phyloP scores from a whole-genome alignment of 1,140 invertebrate species.

The Procambarus clarkii region DNA sequence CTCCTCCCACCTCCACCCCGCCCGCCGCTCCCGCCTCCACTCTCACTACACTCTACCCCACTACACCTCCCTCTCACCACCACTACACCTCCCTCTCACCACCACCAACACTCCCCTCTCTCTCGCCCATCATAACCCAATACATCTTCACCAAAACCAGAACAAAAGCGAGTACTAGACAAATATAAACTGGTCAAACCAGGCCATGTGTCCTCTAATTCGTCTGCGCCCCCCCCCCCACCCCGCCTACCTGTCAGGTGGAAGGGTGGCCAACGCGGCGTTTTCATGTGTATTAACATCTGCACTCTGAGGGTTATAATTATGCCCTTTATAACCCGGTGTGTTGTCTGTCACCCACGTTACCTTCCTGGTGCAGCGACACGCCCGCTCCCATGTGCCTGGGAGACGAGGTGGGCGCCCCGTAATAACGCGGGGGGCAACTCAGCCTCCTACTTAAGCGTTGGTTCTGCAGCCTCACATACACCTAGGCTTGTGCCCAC shows the following conservation, averaged over 20 bases:
- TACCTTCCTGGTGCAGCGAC: not conserved
- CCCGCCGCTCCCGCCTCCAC: not conserved
- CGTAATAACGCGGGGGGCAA: conserved; percentile 38
- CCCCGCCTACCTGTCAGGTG: conserved; percentile 48
- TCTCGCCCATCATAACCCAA: not conserved
- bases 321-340: not conserved
- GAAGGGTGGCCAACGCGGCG: conserved; percentile 19
- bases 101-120: not conserved
- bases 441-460: conserved; percentile 27
- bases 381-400: not conserved
- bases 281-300: not conserved
- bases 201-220: conserved; percentile 62
- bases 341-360: no score
- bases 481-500: not conserved
- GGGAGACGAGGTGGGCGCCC: not conserved
- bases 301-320: not conserved
- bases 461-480: conserved; percentile 48
- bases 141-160: not conserved
- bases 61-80: no score
- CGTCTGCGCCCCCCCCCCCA: conserved; percentile 30
- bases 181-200: conserved; percentile 30
- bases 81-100: not conserved
- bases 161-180: not conserved
- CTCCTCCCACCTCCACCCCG: not conserved
- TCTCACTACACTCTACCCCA: no score